Evolutionary conservation across 2,888 invertebrate species (phyloP), one percentile per base, ranked within the genome.

Genomic region (Linnaemya tessellans): DNA sequence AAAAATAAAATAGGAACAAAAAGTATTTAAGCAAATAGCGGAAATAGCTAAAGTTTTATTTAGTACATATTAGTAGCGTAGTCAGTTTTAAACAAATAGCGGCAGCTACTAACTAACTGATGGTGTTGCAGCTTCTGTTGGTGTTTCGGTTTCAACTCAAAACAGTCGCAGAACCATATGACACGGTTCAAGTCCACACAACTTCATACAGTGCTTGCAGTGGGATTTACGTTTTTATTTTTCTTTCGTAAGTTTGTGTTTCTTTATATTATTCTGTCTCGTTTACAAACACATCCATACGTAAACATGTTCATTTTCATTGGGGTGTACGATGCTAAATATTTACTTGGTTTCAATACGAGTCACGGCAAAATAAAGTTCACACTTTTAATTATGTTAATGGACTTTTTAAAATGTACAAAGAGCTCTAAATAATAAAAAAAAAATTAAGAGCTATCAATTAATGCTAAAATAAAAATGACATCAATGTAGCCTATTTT

Each of bases 1-100:
- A 51, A 35, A 9, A 22, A 18, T 1, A 25, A 67, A 62, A 7
- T 38, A 38, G 38, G 5, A 38, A 35, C 35, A 1, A 51, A 51
- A 51, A 71, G 56, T 43, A 22, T 84, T 84, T 68, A 73, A 78
- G 77, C 84, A 84, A 84, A 84, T 84, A 84, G 71, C 77, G 84
- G 84, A 80, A 84, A 84, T 80, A 78, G 67, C 67, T 80, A 78
- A 73, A 84, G 80, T 82, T 82, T 82, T 82, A 82, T 71, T 77
- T 80, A 49, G 77, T 80, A 67, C 71, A 74, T 80, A 80, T 84
- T 86, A 83, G 83, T n/a, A 77, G 80, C 56, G 77, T 80, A 80
- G 80, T 83, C 75, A 67, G 75, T 77, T 77, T 71, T 62, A 77
- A 82, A 73, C 83, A 86, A 86, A 86, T 77, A 84, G 60, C 20